These are phyloP conservation scores for Halotydeus destructor DNA, from an alignment of 1,140 invertebrate genomes.

Conservation along the genomic window DNA sequence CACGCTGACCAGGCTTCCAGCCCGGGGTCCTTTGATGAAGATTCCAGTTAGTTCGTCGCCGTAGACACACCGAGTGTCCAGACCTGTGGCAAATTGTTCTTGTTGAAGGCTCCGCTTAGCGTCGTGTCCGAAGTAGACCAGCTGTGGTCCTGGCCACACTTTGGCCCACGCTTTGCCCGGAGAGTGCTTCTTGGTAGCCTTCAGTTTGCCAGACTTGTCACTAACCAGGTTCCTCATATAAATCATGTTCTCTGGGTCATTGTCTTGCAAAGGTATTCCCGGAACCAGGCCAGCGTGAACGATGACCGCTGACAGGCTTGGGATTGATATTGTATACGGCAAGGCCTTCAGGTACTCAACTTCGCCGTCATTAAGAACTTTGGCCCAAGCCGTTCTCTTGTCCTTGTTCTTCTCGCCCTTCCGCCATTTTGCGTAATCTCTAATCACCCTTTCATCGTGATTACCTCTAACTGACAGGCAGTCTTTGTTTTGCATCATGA, in stretches of 20 bases:
- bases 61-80: slow-evolving; percentile 23
- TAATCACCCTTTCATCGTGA: slow-evolving; percentile 18
- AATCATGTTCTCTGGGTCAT: slow-evolving; percentile 21
- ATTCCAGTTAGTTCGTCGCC: slow-evolving; percentile 11
- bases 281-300: slow-evolving; percentile 28
- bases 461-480: slow-evolving; percentile 17
- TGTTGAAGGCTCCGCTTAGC: slow-evolving; percentile 21
- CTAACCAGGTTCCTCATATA: slow-evolving; percentile 23
- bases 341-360: slow-evolving; percentile 21
- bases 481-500: slow-evolving; percentile 6
- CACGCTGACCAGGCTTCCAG: slow-evolving; percentile 1
- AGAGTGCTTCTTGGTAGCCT: slow-evolving; percentile 14
- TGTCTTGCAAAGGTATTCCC: slow-evolving; percentile 18
- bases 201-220: slow-evolving; percentile 9
- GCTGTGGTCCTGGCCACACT: slow-evolving; percentile 24
- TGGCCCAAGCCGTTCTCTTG: slow-evolving; percentile 21
- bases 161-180: slow-evolving; percentile 22
- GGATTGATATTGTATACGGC: slow-evolving; percentile 25
- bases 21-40: slow-evolving; percentile 11
- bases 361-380: slow-evolving; percentile 19
- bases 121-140: slow-evolving; percentile 29
- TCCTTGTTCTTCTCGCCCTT: slow-evolving; percentile 13
- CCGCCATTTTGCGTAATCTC: slow-evolving; percentile 13
- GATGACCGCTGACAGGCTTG: slow-evolving; percentile 20
- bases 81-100: slow-evolving; percentile 22